Evolutionary conservation across 2,888 invertebrate genomes (phyloP).

Genomic region (Thera britannica): DNA sequence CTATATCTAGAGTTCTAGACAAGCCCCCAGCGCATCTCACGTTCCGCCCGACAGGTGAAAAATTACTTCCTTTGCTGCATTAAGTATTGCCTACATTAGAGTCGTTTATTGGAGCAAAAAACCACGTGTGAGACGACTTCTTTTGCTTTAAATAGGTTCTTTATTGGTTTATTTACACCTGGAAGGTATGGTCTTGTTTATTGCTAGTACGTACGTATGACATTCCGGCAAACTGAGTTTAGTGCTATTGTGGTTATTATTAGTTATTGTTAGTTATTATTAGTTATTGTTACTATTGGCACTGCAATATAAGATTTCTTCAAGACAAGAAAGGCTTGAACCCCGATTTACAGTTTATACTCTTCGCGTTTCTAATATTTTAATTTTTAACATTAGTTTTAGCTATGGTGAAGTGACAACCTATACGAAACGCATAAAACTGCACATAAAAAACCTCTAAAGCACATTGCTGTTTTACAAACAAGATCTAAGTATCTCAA

Average conservation of each 20-base stretch:
- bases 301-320: background rate
- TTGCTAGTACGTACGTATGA: background rate
- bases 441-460: background rate
- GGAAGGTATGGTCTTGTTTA: background rate
- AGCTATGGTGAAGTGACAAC: too few relatives aligned
- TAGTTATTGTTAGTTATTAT: too few relatives aligned
- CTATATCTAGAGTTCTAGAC: constrained; percentile 7
- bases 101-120: constrained; percentile 27
- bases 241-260: background rate
- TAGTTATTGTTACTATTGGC: too few relatives aligned
- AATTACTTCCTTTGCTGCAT: constrained; percentile 32
- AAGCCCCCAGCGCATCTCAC: constrained; percentile 31
- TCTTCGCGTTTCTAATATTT: too few relatives aligned
- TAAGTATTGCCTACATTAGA: constrained; percentile 22
- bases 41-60: constrained; percentile 31
- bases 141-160: background rate
- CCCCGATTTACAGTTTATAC: too few relatives aligned
- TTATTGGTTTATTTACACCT: constrained; percentile 1
- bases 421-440: background rate
- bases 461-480: background rate
- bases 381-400: too few relatives aligned
- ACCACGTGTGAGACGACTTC: constrained; percentile 8
- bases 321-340: too few relatives aligned
- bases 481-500: constrained; percentile 1
- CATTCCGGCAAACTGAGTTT: background rate